Evolutionary conservation across 2,113 vertebrate species (phyloP).

Genomic region (Paralichthys olivaceus): DNA sequence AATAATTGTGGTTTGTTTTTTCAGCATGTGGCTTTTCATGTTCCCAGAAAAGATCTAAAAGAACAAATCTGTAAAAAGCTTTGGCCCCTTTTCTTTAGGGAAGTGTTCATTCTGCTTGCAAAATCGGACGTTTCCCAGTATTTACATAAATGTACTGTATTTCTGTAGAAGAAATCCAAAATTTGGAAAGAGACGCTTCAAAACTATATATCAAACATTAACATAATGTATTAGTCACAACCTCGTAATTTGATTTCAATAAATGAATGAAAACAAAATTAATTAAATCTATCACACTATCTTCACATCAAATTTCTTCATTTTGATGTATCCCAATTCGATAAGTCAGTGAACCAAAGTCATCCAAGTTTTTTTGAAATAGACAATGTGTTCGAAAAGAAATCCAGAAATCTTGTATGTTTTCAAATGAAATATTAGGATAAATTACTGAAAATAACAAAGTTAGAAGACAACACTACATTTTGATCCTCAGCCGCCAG

Average conservation of each 20-base stretch:
- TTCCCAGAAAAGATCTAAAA: slow-evolving; percentile 10
- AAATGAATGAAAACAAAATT: not conserved
- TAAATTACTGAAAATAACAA: too few species aligned
- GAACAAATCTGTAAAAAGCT: slow-evolving; percentile 17
- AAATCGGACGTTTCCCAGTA: slow-evolving; percentile 15
- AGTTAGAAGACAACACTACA: too few species aligned
- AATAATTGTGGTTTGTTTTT: not conserved
- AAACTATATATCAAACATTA: slow-evolving; percentile 15
- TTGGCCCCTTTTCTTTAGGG: not conserved
- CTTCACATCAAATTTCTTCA: not conserved
- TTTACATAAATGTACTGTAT: slow-evolving; percentile 8
- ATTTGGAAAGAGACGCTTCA: slow-evolving; percentile 8
- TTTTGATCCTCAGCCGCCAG: not conserved
- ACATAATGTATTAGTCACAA: not conserved
- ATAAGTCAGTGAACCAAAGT: too few species aligned
- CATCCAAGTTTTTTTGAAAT: too few species aligned
- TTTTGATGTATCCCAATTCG: too few species aligned
- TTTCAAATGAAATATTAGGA: too few species aligned
- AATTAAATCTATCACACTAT: not conserved
- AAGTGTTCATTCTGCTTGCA: slow-evolving; percentile 55
- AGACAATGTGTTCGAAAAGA: too few species aligned
- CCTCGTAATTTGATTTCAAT: not conserved
- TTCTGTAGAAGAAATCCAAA: slow-evolving; percentile 26
- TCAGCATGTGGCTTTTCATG: not conserved
- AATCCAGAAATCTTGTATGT: too few species aligned